These are phyloP conservation scores for Dendrolimus punctatus DNA, from an alignment of 1,140 invertebrate species.

Conservation along the genomic window DNA sequence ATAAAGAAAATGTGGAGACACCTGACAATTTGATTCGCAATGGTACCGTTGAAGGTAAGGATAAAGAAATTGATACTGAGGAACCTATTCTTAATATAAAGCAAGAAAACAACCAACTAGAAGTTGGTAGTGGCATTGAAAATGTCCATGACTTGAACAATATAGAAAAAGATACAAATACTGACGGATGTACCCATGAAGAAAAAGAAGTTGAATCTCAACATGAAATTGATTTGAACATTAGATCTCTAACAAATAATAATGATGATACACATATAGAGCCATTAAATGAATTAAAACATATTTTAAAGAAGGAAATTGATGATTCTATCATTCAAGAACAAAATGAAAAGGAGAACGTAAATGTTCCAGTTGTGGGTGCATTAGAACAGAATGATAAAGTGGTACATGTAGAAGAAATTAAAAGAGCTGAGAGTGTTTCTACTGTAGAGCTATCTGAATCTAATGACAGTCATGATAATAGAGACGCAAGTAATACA, in stretches of 20 bases:
- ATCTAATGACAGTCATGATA: neutral
- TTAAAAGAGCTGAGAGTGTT: conserved; percentile 2
- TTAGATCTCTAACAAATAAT: neutral
- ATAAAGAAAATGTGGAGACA: conserved; percentile 6
- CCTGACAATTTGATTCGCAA: neutral
- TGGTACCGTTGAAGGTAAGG: neutral
- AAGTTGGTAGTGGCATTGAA: neutral
- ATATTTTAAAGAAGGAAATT: conserved; percentile 2
- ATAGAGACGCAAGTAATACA: neutral
- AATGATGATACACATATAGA: neutral
- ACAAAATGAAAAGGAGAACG: conserved; percentile 3
- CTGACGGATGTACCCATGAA: too few relatives aligned
- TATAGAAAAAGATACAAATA: too few relatives aligned
- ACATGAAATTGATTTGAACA: neutral
- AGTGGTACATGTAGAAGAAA: conserved; percentile 5
- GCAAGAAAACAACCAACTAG: neutral
- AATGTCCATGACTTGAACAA: too few relatives aligned
- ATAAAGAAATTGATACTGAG: neutral
- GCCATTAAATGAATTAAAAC: neutral
- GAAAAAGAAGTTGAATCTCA: neutral
- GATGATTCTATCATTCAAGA: conserved; percentile 1
- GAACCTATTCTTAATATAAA: neutral
- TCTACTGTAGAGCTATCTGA: neutral
- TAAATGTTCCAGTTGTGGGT: neutral
- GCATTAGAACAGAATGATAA: conserved; percentile 1